phyloP scores from a whole-genome alignment of 2,797 vertebrate genomes.

The Synaphobranchus kaupii region DNA sequence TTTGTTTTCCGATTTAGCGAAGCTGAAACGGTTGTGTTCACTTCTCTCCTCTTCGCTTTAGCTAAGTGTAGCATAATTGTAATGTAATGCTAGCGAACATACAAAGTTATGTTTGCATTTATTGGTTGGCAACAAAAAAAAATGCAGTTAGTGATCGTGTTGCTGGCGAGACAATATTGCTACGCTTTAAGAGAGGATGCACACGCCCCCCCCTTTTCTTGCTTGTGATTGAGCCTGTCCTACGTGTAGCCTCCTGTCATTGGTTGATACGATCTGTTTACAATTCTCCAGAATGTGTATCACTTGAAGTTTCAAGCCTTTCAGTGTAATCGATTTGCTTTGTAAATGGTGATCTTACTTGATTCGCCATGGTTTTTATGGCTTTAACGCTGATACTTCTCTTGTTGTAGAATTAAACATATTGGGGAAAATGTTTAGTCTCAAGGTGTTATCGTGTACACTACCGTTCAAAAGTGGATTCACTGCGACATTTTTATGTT shows the following conservation, averaged over 20 bases:
- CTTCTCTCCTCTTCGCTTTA: background rate
- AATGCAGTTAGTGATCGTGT: background rate
- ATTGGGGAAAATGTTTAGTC: background rate
- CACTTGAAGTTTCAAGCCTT: background rate
- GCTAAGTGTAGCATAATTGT: background rate
- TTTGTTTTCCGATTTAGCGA: background rate
- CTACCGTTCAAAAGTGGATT: no score
- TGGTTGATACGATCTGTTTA: slow-evolving; percentile 30
- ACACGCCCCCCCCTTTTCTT: slow-evolving; percentile 51
- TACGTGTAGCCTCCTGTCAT: slow-evolving; percentile 40
- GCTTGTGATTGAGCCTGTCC: slow-evolving; percentile 37
- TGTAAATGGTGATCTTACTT: background rate
- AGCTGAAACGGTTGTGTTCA: background rate
- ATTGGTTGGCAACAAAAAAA: background rate
- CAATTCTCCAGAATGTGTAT: background rate
- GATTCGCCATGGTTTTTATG: background rate
- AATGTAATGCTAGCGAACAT: background rate
- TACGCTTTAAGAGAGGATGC: background rate
- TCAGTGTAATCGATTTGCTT: background rate
- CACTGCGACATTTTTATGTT: no score
- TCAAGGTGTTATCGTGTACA: background rate
- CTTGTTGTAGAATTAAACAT: background rate
- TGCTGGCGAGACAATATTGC: background rate
- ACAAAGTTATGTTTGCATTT: background rate
- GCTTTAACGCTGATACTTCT: background rate